Evolutionary conservation across 2,888 invertebrate genomes (phyloP), one percentile per base, ranked within the genome.

Genomic region (Thymelicus acteon): DNA sequence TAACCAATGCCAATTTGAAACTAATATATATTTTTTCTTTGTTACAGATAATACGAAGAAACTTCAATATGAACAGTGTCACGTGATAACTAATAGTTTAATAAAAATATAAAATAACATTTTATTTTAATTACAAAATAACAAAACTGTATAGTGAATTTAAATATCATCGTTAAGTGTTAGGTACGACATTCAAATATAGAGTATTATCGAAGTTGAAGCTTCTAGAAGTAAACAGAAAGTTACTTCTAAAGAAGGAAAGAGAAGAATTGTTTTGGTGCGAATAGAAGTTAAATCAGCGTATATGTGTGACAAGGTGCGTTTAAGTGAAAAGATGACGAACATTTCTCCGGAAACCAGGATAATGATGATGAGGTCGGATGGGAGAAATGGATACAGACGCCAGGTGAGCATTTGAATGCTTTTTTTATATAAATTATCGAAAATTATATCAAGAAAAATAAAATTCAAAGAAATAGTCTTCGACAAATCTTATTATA

Each of bases 311-410:
- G 90, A 92, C 73, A 92, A 91, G 75, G 80, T 78, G 76, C 80
- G 79, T 62, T 81, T 83, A 57, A 80, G 81, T 76, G 84, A 83
- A 73, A 92, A 89, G 79, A 93, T 93, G 93, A 92, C 92, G 79
- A 93, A 90, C 84, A 89, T 92, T 76, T 85, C 85, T 24, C 91
- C 91, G 39, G 93, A 93, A 76, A 90, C 92, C 19, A 87, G 93
- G 75, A 89, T 92, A 44, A 93, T 93, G 89, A 93, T 93, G 83
- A 87, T 91, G 87, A 80, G 92, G 78, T 82, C 90, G 2, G 84
- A 91, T 72, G 90, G 88, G 49, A 87, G 88, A 57, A 86, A 85
- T 71, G 89, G 81, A 48, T 92, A 90, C 71, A 84, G 88, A 69
- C 85, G 92, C 84, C 93, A 94, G 92, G 93, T 94, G 60, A 79